phyloP scores from a whole-genome alignment of 1,140 invertebrate species.

The Ctenoplectra terminalis region DNA sequence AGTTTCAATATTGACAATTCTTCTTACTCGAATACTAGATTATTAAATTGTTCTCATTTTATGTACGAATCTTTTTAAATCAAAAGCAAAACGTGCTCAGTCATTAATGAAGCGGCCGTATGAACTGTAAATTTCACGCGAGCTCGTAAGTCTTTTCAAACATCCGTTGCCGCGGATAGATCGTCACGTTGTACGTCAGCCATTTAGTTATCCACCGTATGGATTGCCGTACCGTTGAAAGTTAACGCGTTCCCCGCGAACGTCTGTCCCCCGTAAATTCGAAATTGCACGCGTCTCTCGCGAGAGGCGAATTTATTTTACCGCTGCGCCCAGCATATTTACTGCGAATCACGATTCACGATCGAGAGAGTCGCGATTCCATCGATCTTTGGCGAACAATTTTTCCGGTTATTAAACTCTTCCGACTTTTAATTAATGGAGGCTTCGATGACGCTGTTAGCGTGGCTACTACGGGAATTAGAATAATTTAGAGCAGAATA shows the following conservation, averaged over 20 bases:
- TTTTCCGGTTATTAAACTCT: not conserved
- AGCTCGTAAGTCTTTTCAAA: constrained; percentile 23
- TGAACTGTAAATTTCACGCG: constrained; percentile 15
- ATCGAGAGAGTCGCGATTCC: not conserved
- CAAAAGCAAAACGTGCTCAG: not conserved
- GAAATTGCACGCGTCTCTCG: constrained; percentile 11
- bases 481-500: not conserved
- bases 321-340: constrained; percentile 16
- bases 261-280: constrained; percentile 20
- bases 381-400: not conserved
- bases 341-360: not conserved
- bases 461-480: not conserved
- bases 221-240: constrained; percentile 31
- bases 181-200: constrained; percentile 1
- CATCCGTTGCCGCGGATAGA: constrained; percentile 1
- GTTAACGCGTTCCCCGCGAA: constrained; percentile 15
- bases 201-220: constrained; percentile 37
- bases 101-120: constrained; percentile 1
- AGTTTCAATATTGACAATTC: no score
- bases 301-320: constrained; percentile 23
- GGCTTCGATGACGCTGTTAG: no score
- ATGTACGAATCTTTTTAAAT: no score
- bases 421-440: not conserved
- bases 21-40: no score
- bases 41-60: no score